These are phyloP conservation scores for Abrostola tripartita DNA, from an alignment of 2,888 invertebrate species.

Conservation along the genomic window DNA sequence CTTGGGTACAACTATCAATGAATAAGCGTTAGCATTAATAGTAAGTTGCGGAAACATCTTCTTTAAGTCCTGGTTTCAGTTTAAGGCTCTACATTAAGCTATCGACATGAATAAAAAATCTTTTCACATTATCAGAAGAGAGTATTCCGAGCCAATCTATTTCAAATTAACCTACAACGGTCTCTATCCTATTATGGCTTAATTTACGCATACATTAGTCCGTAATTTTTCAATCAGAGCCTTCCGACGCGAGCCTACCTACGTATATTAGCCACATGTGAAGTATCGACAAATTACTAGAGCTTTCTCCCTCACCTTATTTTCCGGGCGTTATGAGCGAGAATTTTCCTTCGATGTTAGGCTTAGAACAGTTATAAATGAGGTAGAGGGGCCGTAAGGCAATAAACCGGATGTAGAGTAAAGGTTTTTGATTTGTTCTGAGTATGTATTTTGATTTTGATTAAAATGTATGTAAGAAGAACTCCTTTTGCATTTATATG, in stretches of 20 bases:
- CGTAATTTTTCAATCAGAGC: slow-evolving; percentile 57
- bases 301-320: slow-evolving; percentile 66
- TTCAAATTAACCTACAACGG: slow-evolving; percentile 10
- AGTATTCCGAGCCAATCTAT: not conserved
- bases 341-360: slow-evolving; percentile 64
- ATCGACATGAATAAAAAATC: not conserved
- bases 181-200: slow-evolving; percentile 31
- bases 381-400: slow-evolving; percentile 57
- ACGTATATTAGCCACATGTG: slow-evolving; percentile 28
- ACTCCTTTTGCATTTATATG: no score
- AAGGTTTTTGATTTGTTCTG: slow-evolving; percentile 7
- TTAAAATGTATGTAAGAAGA: not conserved
- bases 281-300: slow-evolving; percentile 75
- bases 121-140: not conserved
- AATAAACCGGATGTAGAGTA: slow-evolving; percentile 33
- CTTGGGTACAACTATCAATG: no score
- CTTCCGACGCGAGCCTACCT: slow-evolving; percentile 30
- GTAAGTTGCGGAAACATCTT: no score
- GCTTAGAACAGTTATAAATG: slow-evolving; percentile 57
- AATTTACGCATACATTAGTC: slow-evolving; percentile 47
- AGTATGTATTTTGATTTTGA: not conserved
- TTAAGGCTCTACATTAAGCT: no score
- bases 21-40: no score
- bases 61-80: no score
- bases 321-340: slow-evolving; percentile 70